These are phyloP conservation scores for Metaphire vulgaris DNA, from an alignment of 1,140 invertebrate genomes.

Conservation along the genomic window DNA sequence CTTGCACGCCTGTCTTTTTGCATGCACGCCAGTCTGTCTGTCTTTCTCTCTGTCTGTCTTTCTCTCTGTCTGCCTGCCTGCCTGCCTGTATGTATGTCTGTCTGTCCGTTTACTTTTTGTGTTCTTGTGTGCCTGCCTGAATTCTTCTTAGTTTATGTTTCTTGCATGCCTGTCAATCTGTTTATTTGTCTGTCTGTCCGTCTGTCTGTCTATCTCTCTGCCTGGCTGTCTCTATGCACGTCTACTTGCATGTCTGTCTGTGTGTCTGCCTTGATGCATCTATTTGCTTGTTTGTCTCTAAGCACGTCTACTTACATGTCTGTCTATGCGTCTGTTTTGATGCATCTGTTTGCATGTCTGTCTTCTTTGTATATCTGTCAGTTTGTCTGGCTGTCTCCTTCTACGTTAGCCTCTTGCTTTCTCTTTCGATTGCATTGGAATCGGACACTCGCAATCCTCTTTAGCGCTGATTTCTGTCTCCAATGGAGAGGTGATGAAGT, in stretches of 20 bases:
- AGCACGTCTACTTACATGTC: neutral
- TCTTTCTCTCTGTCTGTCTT: neutral
- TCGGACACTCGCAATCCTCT: no score
- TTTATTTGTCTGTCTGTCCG: neutral
- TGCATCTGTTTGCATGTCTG: neutral
- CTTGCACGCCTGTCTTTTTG: neutral
- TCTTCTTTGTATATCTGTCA: no score
- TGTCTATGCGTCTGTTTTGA: neutral
- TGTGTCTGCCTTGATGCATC: neutral
- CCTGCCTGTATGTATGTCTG: constrained; percentile 4
- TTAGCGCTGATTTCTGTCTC: no score
- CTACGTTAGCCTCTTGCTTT: no score
- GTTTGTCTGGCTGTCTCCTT: no score
- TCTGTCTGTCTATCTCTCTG: neutral
- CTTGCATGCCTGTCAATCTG: no score
- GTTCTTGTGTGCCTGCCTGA: no score
- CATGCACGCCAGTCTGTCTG: constrained; percentile 1
- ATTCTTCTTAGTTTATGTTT: no score
- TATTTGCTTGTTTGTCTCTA: neutral
- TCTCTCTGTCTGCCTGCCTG: constrained; percentile 1
- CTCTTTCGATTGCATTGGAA: no score
- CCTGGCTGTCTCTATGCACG: neutral
- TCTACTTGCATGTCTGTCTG: neutral
- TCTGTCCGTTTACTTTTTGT: neutral
- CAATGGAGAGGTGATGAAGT: no score